Conservation (phyloP, 2,888 invertebrate genomes). For the Andrena marginata region DNA sequence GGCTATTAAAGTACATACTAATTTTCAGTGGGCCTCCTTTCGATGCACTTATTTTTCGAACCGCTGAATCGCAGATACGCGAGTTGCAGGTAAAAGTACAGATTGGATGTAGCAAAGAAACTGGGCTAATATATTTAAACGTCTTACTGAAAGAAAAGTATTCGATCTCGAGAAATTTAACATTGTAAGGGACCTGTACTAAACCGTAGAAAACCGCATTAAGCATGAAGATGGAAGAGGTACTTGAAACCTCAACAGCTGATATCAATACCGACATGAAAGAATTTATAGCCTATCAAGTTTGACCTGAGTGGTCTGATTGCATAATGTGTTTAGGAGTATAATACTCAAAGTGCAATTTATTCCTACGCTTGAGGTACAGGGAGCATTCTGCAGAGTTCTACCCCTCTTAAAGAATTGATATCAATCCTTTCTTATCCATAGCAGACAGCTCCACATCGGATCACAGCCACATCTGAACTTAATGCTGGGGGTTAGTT, state of each 20-base stretch:
- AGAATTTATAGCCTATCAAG: neutral
- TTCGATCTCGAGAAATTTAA: neutral
- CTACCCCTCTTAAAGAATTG: neutral
- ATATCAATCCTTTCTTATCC: neutral
- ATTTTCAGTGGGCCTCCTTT: neutral
- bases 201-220: neutral
- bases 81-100: neutral
- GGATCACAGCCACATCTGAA: neutral
- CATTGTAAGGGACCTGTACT: neutral
- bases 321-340: neutral
- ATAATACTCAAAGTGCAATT: neutral
- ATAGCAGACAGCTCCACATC: neutral
- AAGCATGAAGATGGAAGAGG: neutral
- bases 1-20: neutral
- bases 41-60: neutral
- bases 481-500: neutral
- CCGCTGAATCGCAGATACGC: neutral
- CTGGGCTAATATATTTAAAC: neutral
- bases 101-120: neutral
- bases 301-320: neutral
- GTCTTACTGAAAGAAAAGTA: neutral
- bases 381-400: neutral
- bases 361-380: neutral
- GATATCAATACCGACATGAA: neutral
- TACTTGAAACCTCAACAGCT: neutral